Base-by-base conservation (phyloP, 2,888 invertebrate genomes). In the Neoaliturus tenellus region DNA sequence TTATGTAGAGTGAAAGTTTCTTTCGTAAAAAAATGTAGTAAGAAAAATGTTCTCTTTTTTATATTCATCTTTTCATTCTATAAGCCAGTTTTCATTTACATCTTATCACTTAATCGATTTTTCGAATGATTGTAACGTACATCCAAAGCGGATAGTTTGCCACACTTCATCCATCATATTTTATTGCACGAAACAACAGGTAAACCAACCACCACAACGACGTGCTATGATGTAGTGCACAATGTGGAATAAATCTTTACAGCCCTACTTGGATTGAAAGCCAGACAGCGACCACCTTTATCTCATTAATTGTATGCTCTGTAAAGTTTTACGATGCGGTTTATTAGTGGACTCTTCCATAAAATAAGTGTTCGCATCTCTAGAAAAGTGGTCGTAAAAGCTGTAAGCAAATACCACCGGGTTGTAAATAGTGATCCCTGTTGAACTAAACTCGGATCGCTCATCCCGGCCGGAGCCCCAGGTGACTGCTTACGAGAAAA, bases 321-420 rank as follows among this genome's bases (percentile, higher is more conserved):
- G 62, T 28, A 31, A 28, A 12, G 62, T 25, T 62, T 62, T 62
- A 62, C 31, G 62, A 14, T 55, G 14, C 6, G 62, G 62, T 31
- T 62, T 31, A 62, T 31, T 6, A 31, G 62, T 14, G 14, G 31
- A 12, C 8, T 17, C 62, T 14, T 31, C 28, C 62, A 62, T 62
- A 55, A 55, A 55, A 5, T 10, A 28, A 62, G 62, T 25, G 62
- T 55, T 55, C 25, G 6, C 6, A 20, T 8, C 23, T 55, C 23
- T 2, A 28, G 31, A 20, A 62, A 17, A 62, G 62, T 62, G 67
- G 69, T 69, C 39, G 39, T 69, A 69, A 69, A 39, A 35, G n/a
- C 33, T 33, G 67, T 67, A 35, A 33, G 20, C n/a, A 39, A 69
- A 69, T 69, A 23, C 69, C 69, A 69, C n/a, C 39, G 23, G 39